These are phyloP conservation scores for Sphaerophoria taeniata DNA, from an alignment of 2,888 invertebrate genomes.

Conservation along the genomic window DNA sequence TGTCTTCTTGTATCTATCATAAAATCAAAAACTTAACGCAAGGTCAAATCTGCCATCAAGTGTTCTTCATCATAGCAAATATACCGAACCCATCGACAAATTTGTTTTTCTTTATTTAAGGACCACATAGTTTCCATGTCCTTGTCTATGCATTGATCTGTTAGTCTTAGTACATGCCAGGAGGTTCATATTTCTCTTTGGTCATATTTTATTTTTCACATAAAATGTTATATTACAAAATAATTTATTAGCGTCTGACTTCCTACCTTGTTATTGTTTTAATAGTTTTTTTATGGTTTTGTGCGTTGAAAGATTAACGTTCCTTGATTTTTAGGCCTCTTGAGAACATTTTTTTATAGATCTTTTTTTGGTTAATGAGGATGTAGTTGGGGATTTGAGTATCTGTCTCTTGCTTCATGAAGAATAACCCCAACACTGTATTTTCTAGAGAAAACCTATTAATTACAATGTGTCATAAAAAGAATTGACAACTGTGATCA, in stretches of 20 bases:
- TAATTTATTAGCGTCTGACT: slow-evolving; percentile 20
- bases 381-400: too few relatives aligned
- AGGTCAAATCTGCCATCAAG: slow-evolving; percentile 1
- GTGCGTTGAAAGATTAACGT: not conserved
- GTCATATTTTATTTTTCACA: not conserved
- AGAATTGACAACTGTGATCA: too few relatives aligned
- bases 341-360: too few relatives aligned
- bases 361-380: too few relatives aligned
- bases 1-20: not conserved
- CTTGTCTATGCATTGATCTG: too few relatives aligned
- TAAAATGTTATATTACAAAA: slow-evolving; percentile 11
- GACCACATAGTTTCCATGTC: not conserved
- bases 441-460: too few relatives aligned
- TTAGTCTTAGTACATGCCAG: not conserved
- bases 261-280: slow-evolving; percentile 9
- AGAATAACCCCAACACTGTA: too few relatives aligned
- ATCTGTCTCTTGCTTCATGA: too few relatives aligned
- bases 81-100: not conserved
- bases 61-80: not conserved
- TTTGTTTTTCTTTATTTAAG: not conserved
- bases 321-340: not conserved
- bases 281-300: not conserved
- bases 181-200: not conserved
- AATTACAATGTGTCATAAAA: too few relatives aligned
- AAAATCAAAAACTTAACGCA: slow-evolving; percentile 18